Evolutionary conservation across 2,888 invertebrate species (phyloP), one percentile per base, ranked within the genome.

Genomic region (Timandra comae): DNA sequence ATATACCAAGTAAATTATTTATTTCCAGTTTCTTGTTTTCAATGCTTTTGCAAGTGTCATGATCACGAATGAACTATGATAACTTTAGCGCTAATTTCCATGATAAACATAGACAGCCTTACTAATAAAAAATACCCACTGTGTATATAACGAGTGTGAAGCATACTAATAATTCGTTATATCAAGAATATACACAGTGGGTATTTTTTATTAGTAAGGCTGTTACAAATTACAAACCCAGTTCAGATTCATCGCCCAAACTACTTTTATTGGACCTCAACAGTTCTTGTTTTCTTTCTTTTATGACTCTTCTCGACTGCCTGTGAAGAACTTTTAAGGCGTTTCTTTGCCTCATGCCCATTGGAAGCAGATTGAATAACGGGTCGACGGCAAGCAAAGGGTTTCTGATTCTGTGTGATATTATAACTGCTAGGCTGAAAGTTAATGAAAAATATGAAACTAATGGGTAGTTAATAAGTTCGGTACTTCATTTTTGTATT

Each of bases 331-430:
- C 42, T 10, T 68, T 59, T 12, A 88, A 35, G 0, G 78, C 74
- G 24, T 74, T 62, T 2, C 73, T 77, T 54, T 90, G 89, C 11
- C 79, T 79, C 33, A 77, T 85, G 7, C 91, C 92, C 29, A 88
- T 74, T 7, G 77, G 65, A 0, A 90, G 76, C 5, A 90, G 65
- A 43, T 87, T 82, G 32, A 81, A 84, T 2, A 80, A 42, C 0
- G 42, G 21, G 16, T 77, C 70, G 1, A 50, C 45, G 2, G 59
- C 63, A 1, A 74, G 25, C 7, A 80, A 49, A 0, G 69, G 61
- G 35, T 78, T 68, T 35, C 71, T 58, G 64, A 73, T 73, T 33
- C 78, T 62, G 33, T 49, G 47, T 0, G 71, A 41, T 1, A 61
- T 8, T 5, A 78, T 58, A 23, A 45, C 11, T 6, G 61, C 50